These are phyloP conservation scores for Babylonia areolata DNA, from an alignment of 1,140 invertebrate genomes.

Conservation along the genomic window DNA sequence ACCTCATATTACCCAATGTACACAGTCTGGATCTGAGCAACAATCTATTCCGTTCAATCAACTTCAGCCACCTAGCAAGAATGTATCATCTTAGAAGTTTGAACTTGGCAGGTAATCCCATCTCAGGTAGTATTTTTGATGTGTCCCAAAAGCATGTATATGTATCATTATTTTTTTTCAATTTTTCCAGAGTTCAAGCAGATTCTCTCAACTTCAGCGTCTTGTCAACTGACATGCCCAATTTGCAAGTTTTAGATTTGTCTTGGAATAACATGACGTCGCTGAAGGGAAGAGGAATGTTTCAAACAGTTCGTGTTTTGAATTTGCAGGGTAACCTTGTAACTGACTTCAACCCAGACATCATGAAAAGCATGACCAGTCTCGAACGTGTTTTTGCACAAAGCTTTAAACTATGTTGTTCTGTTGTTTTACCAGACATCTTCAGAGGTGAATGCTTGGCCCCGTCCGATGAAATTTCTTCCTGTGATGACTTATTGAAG, in stretches of 20 bases:
- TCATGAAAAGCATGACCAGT: slow-evolving; percentile 32
- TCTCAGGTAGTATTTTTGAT: slow-evolving; percentile 30
- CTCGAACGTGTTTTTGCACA: slow-evolving; percentile 42
- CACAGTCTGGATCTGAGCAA: slow-evolving; percentile 9
- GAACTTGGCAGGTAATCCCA: background rate
- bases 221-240: background rate
- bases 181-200: background rate
- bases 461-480: slow-evolving; percentile 55
- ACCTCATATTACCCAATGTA: slow-evolving; percentile 5
- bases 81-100: background rate
- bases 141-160: too few species aligned
- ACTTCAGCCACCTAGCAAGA: background rate
- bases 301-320: background rate
- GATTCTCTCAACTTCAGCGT: background rate
- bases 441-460: slow-evolving; percentile 50
- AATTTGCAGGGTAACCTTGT: background rate
- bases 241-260: background rate
- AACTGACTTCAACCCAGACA: background rate
- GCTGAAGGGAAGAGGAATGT: background rate
- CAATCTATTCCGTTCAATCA: background rate
- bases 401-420: slow-evolving; percentile 58
- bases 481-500: slow-evolving; percentile 55
- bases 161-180: background rate
- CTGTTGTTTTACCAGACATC: slow-evolving; percentile 28
- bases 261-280: background rate